Conservation (phyloP, 2,888 invertebrate species). For the Brachyptera putata region DNA sequence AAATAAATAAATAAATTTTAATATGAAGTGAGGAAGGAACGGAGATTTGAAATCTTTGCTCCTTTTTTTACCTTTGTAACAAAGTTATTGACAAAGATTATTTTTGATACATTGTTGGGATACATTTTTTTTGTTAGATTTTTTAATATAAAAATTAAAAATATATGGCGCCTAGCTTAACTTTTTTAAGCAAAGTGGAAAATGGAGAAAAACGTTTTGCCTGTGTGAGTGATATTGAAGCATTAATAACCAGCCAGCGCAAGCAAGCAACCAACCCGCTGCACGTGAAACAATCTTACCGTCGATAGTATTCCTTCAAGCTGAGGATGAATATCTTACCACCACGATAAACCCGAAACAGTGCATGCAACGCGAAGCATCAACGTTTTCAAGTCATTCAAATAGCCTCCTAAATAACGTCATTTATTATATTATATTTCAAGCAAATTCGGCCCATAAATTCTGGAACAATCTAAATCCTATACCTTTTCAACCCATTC, state of each 20-base stretch:
- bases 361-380: conserved; percentile 28
- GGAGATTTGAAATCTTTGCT: conserved; percentile 37
- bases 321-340: conserved; percentile 18
- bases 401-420: conserved; percentile 22
- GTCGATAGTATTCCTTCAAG: neutral
- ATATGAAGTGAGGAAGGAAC: conserved; percentile 36
- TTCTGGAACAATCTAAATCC: conserved; percentile 4
- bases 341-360: conserved; percentile 29
- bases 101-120: conserved; percentile 64
- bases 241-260: too few species aligned
- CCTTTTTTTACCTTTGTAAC: conserved; percentile 43
- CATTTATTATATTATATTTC: too few species aligned
- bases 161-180: conserved; percentile 29
- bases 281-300: neutral
- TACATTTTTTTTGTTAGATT: conserved; percentile 51
- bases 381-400: conserved; percentile 31
- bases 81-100: conserved; percentile 51
- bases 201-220: conserved; percentile 32
- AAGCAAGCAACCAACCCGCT: conserved; percentile 7
- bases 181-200: conserved; percentile 30
- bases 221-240: conserved; percentile 27
- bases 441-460: conserved; percentile 22
- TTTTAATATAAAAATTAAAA: conserved; percentile 42
- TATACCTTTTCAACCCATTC: conserved; percentile 17
- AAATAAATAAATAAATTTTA: conserved; percentile 35